A percentile compares a stretch with the other conserved stretches of the same genome.
Evolutionary conservation across 2,797 vertebrate genomes (phyloP).

Genomic region (Galago senegalensis): DNA sequence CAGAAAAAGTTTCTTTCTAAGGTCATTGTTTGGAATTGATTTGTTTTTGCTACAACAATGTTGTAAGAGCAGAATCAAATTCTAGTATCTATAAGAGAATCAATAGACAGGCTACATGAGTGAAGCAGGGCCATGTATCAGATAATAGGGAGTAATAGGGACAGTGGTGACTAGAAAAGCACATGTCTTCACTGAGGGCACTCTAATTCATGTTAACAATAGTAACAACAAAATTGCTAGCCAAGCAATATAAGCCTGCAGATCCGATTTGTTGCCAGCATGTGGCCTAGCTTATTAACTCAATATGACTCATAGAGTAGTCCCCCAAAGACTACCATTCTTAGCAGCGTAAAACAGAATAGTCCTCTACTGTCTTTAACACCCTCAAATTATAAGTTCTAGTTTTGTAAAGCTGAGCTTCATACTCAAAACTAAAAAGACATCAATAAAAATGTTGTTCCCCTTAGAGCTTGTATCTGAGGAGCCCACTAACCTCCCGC

Average conservation of each 20-base stretch:
- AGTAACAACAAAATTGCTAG: background rate
- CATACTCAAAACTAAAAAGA: background rate
- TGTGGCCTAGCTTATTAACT: conserved; percentile 60
- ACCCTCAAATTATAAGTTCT: background rate
- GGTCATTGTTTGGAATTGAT: conserved; percentile 52
- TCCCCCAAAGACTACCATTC: background rate
- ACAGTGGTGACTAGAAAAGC: background rate
- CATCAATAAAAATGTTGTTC: background rate
- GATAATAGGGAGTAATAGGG: background rate
- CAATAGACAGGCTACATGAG: background rate
- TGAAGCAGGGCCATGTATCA: background rate
- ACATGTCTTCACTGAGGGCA: background rate
- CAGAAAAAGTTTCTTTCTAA: conserved; percentile 51
- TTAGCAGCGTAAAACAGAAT: conserved; percentile 46
- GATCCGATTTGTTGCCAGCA: conserved; percentile 47
- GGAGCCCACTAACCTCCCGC: background rate
- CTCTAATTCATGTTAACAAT: background rate
- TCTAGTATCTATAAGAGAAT: background rate
- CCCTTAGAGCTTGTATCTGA: background rate
- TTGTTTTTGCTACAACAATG: conserved; percentile 57
- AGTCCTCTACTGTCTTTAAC: conserved; percentile 1
- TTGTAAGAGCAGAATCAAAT: conserved; percentile 51
- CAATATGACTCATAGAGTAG: conserved; percentile 42
- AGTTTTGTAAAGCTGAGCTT: background rate
- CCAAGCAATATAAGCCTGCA: conserved; percentile 60